Base-by-base conservation (phyloP, 2,797 vertebrate genomes). In the Pogoniulus pusillus region DNA sequence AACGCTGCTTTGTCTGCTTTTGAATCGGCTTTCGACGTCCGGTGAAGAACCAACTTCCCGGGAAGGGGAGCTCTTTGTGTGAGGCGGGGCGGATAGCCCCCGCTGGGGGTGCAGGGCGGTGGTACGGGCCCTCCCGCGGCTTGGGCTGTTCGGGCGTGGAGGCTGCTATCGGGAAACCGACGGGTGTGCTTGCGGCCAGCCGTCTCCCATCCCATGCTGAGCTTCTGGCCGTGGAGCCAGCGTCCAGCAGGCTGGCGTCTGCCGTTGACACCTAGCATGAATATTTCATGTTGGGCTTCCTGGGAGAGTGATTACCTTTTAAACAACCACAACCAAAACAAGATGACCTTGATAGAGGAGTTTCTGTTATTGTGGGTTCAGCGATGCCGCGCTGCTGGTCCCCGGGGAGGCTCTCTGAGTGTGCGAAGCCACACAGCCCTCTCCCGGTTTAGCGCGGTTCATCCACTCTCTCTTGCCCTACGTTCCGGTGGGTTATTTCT, bases 261-360 rank as follows among this genome's bases (percentile, higher is more conserved):
- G 72, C 62, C 27, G 1, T 73, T 29, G 12, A 22, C 65, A 0
- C 15, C 49, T 4, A 0, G 3, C 39, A 6, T 2, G 35, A 16
- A 3, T 16, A 3, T 54, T 45, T 45, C 20, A 4, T 4, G 1
- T 3, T 32, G 47, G 26, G 1, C 75, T 57, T 13, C 24, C 9
- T 11, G 20, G 34, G 75, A 55, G 72, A 11, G 82, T 0, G 64
- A 32, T 51, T 66, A 4, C 64, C n/a, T 39, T 39, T 59, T 15
- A 16, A 47, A 19, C 29, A 26, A 6, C n/a, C 51, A 11, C 47
- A 43, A 30, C 77, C 35, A 1, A 4, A 53, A 5, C 34, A 3
- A 29, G 60, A 55, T 94, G 92, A 95, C 93, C 95, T 96, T 96
- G 93, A 16, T 66, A 1, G 41, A 80, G 79, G 82, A 3, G 64